phyloP scores from a whole-genome alignment of 2,888 invertebrate genomes.

The Tuberolachnus salignus region DNA sequence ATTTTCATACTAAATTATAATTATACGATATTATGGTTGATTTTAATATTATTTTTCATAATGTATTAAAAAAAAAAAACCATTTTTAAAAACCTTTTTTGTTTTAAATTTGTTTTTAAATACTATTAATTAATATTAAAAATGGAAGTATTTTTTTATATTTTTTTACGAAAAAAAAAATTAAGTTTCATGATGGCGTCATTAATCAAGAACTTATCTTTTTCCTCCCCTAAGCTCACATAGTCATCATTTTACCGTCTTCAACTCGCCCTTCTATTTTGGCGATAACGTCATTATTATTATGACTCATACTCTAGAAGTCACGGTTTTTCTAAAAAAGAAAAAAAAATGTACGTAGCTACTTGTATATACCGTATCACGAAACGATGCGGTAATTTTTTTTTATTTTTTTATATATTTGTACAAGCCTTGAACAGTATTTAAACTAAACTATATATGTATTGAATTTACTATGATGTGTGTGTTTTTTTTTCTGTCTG shows the following conservation, averaged over 20 bases:
- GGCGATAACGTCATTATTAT: conserved; percentile 48
- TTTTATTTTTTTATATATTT: background rate
- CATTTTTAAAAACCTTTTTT: conserved; percentile 10
- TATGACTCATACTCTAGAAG: conserved; percentile 36
- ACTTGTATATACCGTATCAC: background rate
- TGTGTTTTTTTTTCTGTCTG: too few relatives aligned
- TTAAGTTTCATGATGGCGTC: conserved; percentile 17
- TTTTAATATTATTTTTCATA: background rate
- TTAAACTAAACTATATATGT: too few relatives aligned
- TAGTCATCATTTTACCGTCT: conserved; percentile 46
- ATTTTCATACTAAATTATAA: background rate
- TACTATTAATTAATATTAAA: conserved; percentile 51
- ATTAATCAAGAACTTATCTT: conserved; percentile 54
- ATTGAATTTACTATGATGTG: too few relatives aligned
- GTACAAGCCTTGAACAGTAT: too few relatives aligned
- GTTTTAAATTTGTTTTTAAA: conserved; percentile 47
- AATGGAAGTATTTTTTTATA: conserved; percentile 6
- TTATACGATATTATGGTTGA: background rate
- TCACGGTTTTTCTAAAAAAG: conserved; percentile 14
- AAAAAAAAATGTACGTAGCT: background rate
- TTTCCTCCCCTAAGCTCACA: conserved; percentile 44
- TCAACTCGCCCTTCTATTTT: conserved; percentile 43
- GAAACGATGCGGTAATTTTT: background rate
- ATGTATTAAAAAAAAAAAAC: background rate
- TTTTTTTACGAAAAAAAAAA: conserved; percentile 9